A percentile compares a stretch with the other conserved stretches of the same genome.
These are phyloP conservation scores for Xenus cinereus DNA, from an alignment of 2,113 vertebrate genomes.

Conservation along the genomic window DNA sequence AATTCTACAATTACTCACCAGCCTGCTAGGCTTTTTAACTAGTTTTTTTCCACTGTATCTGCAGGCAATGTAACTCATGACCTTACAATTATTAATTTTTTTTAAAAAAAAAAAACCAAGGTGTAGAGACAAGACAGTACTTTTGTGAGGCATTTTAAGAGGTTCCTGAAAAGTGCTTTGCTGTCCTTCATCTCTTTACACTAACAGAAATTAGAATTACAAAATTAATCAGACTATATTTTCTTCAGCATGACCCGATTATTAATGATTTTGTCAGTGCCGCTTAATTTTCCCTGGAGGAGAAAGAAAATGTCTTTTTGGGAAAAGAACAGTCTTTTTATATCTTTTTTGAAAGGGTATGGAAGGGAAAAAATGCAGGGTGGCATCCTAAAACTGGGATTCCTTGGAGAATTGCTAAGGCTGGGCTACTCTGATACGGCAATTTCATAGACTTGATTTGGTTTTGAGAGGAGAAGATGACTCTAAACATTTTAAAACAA, in stretches of 20 bases:
- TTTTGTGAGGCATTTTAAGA: neutral
- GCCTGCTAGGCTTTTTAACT: neutral
- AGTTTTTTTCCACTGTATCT: neutral
- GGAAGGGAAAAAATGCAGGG: neutral
- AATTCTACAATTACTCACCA: neutral
- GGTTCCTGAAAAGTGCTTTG: neutral
- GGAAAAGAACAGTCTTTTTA: neutral
- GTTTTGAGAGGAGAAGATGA: neutral
- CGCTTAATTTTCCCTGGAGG: neutral
- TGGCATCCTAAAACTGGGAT: neutral
- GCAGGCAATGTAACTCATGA: neutral
- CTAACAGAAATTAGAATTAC: neutral
- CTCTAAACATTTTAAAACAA: neutral
- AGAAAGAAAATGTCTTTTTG: neutral
- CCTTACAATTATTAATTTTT: neutral
- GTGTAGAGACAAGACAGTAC: neutral
- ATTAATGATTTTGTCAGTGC: neutral
- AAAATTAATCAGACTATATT: neutral
- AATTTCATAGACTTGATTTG: neutral
- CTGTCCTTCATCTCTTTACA: neutral
- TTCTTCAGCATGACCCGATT: neutral
- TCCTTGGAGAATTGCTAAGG: neutral
- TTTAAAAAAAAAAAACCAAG: neutral
- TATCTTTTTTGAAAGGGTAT: neutral
- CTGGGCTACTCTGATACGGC: neutral